Evolutionary conservation across 2,113 vertebrate genomes (phyloP), one percentile per base, ranked within the genome.

Genomic region (Tor tambroides): DNA sequence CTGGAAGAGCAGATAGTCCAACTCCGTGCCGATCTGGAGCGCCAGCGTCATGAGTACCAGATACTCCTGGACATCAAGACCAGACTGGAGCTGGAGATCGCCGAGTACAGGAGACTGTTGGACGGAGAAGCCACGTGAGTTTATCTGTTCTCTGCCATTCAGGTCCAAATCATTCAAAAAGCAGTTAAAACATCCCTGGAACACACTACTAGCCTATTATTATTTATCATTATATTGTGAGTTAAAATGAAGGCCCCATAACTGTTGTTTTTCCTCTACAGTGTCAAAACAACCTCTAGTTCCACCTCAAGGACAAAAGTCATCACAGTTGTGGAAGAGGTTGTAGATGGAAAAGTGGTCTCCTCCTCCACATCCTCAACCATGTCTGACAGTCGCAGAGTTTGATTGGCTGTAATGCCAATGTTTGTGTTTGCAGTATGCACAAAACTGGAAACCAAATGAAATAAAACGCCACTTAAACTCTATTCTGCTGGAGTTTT

Each of bases 71-170:
- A 95, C 0, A 94, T 96, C 92, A 96, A 97, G 85, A 95, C 93
- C 80, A 89, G 94, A 14, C 89, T 97, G 93, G 96, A 98, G 91
- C 87, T 96, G 93, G 96, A 97, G 93, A 97, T 97, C 49, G 88
- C 95, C 0, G 96, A 95, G 83, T 97, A 97, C 94, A 92, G 91
- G 65, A 93, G 92, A 83, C 95, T 97, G 90, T 92, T 97, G 90
- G 95, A 96, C 0, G 92, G 89, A 92, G 95, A 2, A 92, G 89
- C 19, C 49, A 15, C 2, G 92, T 93, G n/a, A 87, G 90, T 54
- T n/a, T 6, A 26, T 32, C 28, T 35, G 41, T 19, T 46, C 11
- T 2, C n/a, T 21, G 30, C 8, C 30, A 1, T 8, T 61, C 28
- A 35, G 19, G 6, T 38, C 28, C 4, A 38, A 35, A 59, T 38